Conservation (phyloP, 2,113 vertebrate species). For the Dicrurus megarhynchus region DNA sequence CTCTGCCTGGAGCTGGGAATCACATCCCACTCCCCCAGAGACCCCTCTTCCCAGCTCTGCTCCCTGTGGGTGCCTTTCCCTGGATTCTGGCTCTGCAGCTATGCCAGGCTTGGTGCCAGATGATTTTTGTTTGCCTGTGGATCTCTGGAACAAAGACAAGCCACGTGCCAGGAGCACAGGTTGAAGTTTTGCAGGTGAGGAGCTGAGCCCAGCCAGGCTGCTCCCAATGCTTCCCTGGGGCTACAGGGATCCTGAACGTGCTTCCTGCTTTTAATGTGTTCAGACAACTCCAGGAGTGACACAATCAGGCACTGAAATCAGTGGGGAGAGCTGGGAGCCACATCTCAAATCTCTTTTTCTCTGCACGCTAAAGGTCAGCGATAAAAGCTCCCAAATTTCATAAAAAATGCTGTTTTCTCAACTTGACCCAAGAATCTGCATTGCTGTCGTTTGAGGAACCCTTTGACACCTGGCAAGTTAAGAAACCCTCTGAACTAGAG, state of each 20-base stretch:
- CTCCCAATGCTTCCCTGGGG: not conserved
- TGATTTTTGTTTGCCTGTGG: not conserved
- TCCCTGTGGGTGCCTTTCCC: not conserved
- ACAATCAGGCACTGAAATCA: not conserved
- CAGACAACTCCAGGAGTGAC: not conserved
- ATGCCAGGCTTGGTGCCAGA: not conserved
- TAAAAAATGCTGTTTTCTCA: not conserved
- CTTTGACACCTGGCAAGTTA: not conserved
- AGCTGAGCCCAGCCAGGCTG: not conserved
- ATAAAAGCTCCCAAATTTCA: not conserved
- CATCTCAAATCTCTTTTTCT: not conserved
- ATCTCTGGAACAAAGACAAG: not conserved
- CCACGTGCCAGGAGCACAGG: not conserved
- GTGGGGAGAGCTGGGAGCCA: not conserved
- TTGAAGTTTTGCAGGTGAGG: not conserved
- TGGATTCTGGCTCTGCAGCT: not conserved
- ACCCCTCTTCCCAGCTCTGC: not conserved
- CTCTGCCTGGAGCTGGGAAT: not conserved
- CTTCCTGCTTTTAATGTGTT: not conserved
- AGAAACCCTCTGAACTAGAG: not conserved
- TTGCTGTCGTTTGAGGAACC: not conserved
- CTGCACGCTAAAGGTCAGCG: not conserved
- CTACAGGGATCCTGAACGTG: not conserved
- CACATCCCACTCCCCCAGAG: not conserved
- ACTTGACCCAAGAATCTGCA: not conserved